Conservation (phyloP, 2,797 vertebrate species). For the Leptodactylus fallax region DNA sequence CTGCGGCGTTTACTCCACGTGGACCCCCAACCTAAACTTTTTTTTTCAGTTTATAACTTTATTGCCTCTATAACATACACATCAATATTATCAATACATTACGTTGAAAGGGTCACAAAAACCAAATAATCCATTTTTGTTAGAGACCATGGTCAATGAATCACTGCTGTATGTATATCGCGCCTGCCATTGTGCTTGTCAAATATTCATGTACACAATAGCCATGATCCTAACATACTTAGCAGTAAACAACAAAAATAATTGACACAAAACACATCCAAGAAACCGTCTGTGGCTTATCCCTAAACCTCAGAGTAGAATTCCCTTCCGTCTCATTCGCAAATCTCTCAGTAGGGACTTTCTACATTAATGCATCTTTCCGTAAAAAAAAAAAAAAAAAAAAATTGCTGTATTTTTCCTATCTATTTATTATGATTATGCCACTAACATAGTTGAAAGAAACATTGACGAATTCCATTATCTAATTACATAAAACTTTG, state of each 20-base stretch:
- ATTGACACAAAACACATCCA: constrained; percentile 44
- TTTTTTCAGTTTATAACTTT: too few species aligned
- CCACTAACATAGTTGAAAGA: constrained; percentile 67
- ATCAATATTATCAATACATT: background rate
- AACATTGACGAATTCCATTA: constrained; percentile 75
- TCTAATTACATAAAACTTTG: constrained; percentile 76
- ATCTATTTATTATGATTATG: constrained; percentile 61
- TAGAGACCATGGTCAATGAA: constrained; percentile 6
- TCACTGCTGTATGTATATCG: background rate
- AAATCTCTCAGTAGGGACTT: constrained; percentile 47
- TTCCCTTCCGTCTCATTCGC: constrained; percentile 42
- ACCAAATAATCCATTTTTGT: background rate
- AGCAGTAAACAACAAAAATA: constrained; percentile 26
- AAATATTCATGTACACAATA: constrained; percentile 12
- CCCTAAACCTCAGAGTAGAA: constrained; percentile 43
- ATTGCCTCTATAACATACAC: background rate
- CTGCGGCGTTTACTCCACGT: too few species aligned
- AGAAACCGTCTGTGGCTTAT: constrained; percentile 44
- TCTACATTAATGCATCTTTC: constrained; percentile 46
- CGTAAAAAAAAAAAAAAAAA: background rate
- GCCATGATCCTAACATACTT: constrained; percentile 22
- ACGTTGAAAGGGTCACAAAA: background rate
- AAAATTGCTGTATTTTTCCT: constrained; percentile 35
- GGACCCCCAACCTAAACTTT: too few species aligned
- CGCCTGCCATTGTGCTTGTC: background rate